These are phyloP conservation scores for Axis porcinus DNA, from an alignment of 2,113 vertebrate genomes.

Conservation along the genomic window DNA sequence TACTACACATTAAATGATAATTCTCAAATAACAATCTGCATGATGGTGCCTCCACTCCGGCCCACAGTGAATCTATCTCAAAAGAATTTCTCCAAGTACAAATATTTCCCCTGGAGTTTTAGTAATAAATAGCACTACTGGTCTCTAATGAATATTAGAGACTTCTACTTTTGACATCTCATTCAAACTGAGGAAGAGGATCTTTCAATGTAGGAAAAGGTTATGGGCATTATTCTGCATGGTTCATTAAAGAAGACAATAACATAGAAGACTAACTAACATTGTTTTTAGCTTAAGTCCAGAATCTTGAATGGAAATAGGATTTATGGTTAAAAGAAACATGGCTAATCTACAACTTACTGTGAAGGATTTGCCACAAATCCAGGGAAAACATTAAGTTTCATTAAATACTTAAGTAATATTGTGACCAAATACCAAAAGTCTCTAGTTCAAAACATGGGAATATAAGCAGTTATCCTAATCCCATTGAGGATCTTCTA, in stretches of 20 bases:
- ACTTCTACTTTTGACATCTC: neutral
- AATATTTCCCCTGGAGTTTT: neutral
- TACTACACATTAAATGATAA: neutral
- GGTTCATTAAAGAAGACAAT: neutral
- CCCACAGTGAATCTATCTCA: neutral
- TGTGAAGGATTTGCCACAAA: neutral
- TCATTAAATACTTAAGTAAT: neutral
- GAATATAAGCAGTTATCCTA: neutral
- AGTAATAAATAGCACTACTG: neutral
- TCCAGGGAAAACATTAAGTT: neutral
- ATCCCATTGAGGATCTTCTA: neutral
- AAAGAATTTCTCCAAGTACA: neutral
- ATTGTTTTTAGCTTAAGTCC: neutral
- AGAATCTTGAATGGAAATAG: neutral
- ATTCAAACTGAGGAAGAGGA: neutral
- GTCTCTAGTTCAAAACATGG: neutral
- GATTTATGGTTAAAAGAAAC: neutral
- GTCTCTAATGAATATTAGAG: neutral
- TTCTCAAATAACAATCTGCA: neutral
- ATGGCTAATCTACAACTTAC: neutral
- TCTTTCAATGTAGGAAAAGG: neutral
- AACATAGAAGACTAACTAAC: neutral
- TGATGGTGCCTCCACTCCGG: neutral
- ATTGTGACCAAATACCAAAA: neutral
- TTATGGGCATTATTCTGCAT: neutral